phyloP scores from a whole-genome alignment of 2,113 vertebrate species.

The Phoenicopterus ruber region DNA sequence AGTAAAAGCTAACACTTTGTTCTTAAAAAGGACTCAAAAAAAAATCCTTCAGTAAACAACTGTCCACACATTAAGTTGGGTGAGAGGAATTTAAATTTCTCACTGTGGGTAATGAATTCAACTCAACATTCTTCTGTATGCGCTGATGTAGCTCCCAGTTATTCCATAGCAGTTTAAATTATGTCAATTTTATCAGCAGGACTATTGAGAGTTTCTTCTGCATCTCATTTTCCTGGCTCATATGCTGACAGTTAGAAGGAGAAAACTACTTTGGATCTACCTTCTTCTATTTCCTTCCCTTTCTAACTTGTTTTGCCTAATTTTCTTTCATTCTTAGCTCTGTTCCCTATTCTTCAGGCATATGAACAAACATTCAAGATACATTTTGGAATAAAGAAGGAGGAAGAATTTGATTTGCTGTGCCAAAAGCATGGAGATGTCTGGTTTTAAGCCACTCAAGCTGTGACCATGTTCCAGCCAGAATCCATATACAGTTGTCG shows the following conservation, averaged over 20 bases:
- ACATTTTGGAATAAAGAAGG: background rate
- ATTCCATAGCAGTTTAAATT: background rate
- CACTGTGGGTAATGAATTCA: background rate
- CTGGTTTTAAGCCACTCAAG: background rate
- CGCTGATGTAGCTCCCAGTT: background rate
- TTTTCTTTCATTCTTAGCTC: background rate
- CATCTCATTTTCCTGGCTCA: background rate
- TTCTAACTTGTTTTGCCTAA: background rate
- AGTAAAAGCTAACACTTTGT: background rate
- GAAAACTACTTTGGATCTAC: background rate
- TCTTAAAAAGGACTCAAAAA: background rate
- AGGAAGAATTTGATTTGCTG: background rate
- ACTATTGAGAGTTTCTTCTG: background rate
- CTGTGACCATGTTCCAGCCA: background rate
- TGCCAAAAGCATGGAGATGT: background rate
- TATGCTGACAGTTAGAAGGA: background rate
- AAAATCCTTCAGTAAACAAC: background rate
- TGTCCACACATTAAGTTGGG: background rate
- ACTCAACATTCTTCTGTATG: background rate
- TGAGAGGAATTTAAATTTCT: background rate
- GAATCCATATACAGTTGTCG: background rate
- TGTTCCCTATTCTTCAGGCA: background rate
- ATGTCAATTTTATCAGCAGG: background rate
- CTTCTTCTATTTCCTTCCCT: background rate
- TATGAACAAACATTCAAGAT: background rate